Base-by-base conservation (phyloP, 2,797 vertebrate genomes). In the Peromyscus eremicus region DNA sequence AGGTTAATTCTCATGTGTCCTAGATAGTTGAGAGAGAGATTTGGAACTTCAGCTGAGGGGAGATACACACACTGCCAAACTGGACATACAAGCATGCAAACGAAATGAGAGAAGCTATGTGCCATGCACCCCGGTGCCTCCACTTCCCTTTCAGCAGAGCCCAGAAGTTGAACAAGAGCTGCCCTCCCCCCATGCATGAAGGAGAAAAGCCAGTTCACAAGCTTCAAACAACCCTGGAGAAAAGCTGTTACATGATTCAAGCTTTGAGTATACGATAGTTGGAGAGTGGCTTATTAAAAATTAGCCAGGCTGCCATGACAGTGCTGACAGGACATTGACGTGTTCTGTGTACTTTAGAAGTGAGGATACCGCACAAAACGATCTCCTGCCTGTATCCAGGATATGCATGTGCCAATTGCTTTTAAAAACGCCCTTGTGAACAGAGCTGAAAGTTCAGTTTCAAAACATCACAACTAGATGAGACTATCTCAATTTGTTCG, bases 1-100 rank as follows among this genome's bases (percentile, higher is more conserved):
- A 96, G 94, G 94, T 98, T 98, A 98, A 98, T 98, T 98, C 98
- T 98, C 96, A 21, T 97, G 94, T 98, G 97, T 94, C 97, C 97
- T 97, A 97, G 96, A 97, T 97, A 98, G 96, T 92, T 91, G 94
- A 94, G 90, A 92, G 95, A 96, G 96, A 97, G 97, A 97, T 97
- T 97, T 97, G 95, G 94, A 97, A 97, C 94, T 97, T 98, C 27
- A 37, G 90, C 95, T 57, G 88, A 95, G 94, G 79, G 77, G 75
- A 37, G 43, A 75, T 40, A 55, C 19, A 66, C 37, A 70, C 37
- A 40, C 46, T 49, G 46, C 55, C 94, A 93, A 76, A 92, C 57
- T 0, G 1, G 82, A 85, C 89, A 85, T 37, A n/a, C 84, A 93
- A 43, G 62, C 49, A 0, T 1, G 14, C 14, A 27, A 49, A 90